Evolutionary conservation across 2,113 vertebrate species (phyloP), one percentile per base, ranked within the genome.

Genomic region (Epinephelus lanceolatus): DNA sequence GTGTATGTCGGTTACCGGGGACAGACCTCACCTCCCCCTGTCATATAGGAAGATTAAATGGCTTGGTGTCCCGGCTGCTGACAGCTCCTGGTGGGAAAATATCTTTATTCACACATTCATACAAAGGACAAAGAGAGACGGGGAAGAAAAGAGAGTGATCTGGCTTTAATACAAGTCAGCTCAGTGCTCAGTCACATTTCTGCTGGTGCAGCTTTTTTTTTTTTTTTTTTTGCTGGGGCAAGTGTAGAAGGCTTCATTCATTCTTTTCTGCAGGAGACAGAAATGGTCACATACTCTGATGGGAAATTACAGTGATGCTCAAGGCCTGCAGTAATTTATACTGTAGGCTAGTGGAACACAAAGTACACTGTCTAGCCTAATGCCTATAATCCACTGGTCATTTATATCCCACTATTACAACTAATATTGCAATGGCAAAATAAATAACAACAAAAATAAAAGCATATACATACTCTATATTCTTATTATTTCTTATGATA

Each of bases 61-160:
- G 88, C 86, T 88, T 49, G 78, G 73, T 89, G 91, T 91, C 90
- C 88, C 79, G 90, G 85, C 87, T 30, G 83, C 84, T 93, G 94
- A 91, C 91, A 90, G 84, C 84, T 89, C 87, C 81, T 89, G 86
- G 78, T 89, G 89, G 86, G 81, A 62, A 68, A 81, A 91, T 85
- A 90, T 93, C 91, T 93, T 93, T 91, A 92, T 93, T 93, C 91
- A 90, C 85, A 89, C 85, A 88, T 91, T 84, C 90, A 90, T 89
- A 81, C 75, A 84, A 75, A 81, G 89, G 86, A 91, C 83, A 89
- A 89, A 91, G 83, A 74, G 80, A 66, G 67, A 27, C 33, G 52
- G 47, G 49, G 14, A 21, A 70, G 51, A 76, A 73, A 56, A 65
- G 52, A 89, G 87, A 85, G 91, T 71, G 88, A 84, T 91, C 86